Base-by-base conservation (phyloP, 2,797 vertebrate species). In the Anguilla obscura region DNA sequence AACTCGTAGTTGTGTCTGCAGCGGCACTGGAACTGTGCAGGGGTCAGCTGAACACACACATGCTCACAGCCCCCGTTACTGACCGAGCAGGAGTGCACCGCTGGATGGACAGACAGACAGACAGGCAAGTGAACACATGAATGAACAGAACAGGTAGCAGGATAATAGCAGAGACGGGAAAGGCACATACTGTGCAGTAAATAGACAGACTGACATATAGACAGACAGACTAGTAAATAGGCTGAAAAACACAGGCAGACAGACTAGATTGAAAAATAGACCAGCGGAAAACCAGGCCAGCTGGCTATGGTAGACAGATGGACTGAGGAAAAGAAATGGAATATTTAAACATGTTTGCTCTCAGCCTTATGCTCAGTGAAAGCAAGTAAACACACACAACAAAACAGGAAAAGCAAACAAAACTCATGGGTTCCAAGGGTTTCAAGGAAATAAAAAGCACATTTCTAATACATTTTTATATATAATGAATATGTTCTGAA, bases 61-160 rank as follows among this genome's bases (percentile, higher is more conserved):
- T 99, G 98, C 82, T 99, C 97, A 0, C 98, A 99, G 90, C 98
- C 98, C 0, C 98, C 98, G 0, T 99, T 99, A 91, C 95, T 95
- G 88, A 98, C 85, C 21, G 96, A 88, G 0, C 98, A 99, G 0
- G 97, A 96, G 91, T 93, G 96, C 86, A 97, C 88, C 0, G 96
- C 98, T 99, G 60, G 54, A 90, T 3, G 88, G 80, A 84, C 52
- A 60, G 5, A 10, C 5, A n/a, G 5, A 10, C 5, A n/a, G 63
- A n/a, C 21, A n/a, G 63, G 10, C 63, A 69, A 27, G n/a, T n/a
- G 24, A n/a, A n/a, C 27, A 71, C 2, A 33, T 40, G 71, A 30
- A 76, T 36, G 33, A 33, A 18, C 30, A 74, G 33, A 33, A 18
- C 2, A 74, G 27, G 27, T 74, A 33, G 27, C 10, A 8, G 33